Evolutionary conservation across 2,797 vertebrate genomes (phyloP).

Genomic region (Botia almorhae): DNA sequence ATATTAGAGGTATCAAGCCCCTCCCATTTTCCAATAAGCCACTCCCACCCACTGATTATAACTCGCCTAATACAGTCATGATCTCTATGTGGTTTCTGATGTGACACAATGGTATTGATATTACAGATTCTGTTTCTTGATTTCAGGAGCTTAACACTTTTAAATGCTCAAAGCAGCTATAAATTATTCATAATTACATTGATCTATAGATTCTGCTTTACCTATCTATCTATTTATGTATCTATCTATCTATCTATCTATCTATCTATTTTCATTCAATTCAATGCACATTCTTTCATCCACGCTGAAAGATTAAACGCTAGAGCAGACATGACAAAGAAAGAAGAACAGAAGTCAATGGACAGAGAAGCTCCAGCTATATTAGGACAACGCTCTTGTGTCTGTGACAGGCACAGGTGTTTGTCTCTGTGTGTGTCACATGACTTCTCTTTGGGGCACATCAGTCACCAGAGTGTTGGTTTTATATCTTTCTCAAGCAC

Average conservation of each 20-base stretch:
- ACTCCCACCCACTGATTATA: slow-evolving; percentile 31
- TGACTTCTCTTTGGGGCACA: slow-evolving; percentile 34
- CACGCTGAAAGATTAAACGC: background rate
- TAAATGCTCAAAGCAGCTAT: background rate
- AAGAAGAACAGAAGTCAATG: slow-evolving; percentile 27
- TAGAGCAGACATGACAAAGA: slow-evolving; percentile 40
- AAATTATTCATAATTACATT: background rate
- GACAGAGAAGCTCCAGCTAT: slow-evolving; percentile 38
- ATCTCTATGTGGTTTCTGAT: slow-evolving; percentile 3
- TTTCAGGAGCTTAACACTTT: background rate
- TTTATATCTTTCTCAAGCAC: slow-evolving; percentile 31
- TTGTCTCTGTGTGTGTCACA: slow-evolving; percentile 39
- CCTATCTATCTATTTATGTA: background rate
- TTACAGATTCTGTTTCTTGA: background rate
- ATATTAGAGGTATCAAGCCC: slow-evolving; percentile 60
- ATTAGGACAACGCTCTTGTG: slow-evolving; percentile 56
- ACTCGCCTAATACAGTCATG: slow-evolving; percentile 61
- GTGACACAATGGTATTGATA: background rate
- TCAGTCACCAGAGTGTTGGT: slow-evolving; percentile 38
- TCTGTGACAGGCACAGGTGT: slow-evolving; percentile 64
- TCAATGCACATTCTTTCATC: background rate
- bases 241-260: background rate
- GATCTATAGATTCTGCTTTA: background rate
- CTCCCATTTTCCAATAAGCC: slow-evolving; percentile 39
- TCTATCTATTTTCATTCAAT: background rate